Evolutionary conservation across 2,113 vertebrate species (phyloP).

Genomic region (Pluvianellus socialis): DNA sequence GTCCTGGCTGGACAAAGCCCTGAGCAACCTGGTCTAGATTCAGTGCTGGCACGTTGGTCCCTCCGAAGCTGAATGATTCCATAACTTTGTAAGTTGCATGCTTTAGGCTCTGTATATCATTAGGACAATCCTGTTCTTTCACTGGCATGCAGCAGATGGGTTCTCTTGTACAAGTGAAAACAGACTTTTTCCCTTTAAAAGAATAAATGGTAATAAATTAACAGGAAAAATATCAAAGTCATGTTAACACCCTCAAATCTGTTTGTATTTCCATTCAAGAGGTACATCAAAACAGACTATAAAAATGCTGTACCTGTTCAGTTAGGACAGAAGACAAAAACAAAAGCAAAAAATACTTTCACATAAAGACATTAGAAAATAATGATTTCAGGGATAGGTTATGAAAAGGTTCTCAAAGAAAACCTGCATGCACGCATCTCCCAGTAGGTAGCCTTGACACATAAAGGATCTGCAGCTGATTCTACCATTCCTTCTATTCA

Average conservation of each 20-base stretch:
- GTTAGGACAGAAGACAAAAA: neutral
- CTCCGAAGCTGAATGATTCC: neutral
- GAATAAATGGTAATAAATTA: neutral
- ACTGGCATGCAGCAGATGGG: neutral
- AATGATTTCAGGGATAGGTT: neutral
- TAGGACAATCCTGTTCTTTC: too few species aligned
- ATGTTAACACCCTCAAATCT: neutral
- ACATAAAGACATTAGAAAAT: neutral
- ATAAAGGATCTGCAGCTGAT: neutral
- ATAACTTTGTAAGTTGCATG: neutral
- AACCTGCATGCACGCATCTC: neutral
- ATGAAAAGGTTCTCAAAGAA: neutral
- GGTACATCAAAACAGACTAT: neutral
- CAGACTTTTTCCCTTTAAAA: neutral
- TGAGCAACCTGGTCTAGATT: neutral
- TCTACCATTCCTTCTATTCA: neutral
- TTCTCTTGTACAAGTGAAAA: neutral
- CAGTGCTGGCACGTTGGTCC: too few species aligned
- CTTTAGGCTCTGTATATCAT: too few species aligned
- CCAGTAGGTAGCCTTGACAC: neutral
- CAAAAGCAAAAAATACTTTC: neutral
- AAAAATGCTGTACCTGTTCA: neutral
- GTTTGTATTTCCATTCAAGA: neutral
- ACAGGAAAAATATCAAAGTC: neutral
- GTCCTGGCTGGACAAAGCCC: neutral